These are phyloP conservation scores for Callyntrura sp. DNA, from an alignment of 2,888 invertebrate genomes.

Conservation along the genomic window DNA sequence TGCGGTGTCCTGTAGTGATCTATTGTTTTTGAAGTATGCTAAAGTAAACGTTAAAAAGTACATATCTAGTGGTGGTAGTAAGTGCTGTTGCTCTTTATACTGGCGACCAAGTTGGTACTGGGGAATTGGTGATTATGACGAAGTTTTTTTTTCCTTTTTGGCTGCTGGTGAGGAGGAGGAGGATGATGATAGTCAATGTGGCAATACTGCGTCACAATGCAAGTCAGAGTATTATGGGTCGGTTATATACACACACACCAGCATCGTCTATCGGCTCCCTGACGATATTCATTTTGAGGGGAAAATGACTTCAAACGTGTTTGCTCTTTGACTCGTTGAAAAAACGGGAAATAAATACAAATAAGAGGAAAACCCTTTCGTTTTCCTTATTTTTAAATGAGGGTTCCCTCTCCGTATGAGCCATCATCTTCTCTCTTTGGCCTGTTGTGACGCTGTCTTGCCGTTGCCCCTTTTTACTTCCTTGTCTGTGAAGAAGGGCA, in stretches of 20 bases:
- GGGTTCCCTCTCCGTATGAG: background rate
- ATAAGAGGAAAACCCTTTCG: slow-evolving; percentile 21
- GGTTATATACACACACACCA: background rate
- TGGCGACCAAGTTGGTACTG: background rate
- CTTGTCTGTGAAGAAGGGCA: slow-evolving; percentile 27
- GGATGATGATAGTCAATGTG: background rate
- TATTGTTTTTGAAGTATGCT: slow-evolving; percentile 65
- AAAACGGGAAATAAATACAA: slow-evolving; percentile 45
- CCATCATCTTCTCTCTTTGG: background rate
- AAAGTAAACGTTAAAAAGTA: slow-evolving; percentile 30
- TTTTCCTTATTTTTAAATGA: background rate
- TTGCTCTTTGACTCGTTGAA: slow-evolving; percentile 46
- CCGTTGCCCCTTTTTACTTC: background rate
- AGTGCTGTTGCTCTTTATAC: slow-evolving; percentile 30
- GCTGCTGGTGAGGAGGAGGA: background rate
- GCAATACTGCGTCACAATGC: background rate
- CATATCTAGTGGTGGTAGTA: background rate
- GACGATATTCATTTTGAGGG: background rate
- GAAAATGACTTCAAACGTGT: slow-evolving; percentile 9
- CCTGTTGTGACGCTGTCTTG: background rate
- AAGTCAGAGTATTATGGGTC: slow-evolving; percentile 9
- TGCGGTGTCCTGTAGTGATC: slow-evolving; percentile 29
- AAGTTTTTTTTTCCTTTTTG: background rate
- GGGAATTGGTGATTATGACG: slow-evolving; percentile 28
- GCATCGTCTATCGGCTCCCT: slow-evolving; percentile 4